Conservation (phyloP, 2,113 vertebrate genomes). For the Saccopteryx leptura region DNA sequence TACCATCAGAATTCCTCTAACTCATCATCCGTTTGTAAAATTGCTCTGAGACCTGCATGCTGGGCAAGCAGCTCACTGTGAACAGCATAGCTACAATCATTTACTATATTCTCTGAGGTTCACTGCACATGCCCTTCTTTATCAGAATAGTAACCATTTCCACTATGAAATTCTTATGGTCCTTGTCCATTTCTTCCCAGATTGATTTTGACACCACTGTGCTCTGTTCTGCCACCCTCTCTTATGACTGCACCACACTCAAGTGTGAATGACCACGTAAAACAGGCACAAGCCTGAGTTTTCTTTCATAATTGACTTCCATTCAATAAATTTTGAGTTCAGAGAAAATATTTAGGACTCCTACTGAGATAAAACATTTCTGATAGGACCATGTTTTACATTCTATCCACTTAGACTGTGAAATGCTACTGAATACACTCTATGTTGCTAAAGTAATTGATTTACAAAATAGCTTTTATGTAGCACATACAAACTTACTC, state of each 20-base stretch:
- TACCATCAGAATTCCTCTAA: not conserved
- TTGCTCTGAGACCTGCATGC: slow-evolving; percentile 42
- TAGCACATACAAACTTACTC: slow-evolving; percentile 79
- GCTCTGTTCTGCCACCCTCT: not conserved
- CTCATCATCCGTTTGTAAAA: slow-evolving; percentile 40
- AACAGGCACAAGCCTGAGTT: not conserved
- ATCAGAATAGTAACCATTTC: not conserved
- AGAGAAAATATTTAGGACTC: slow-evolving; percentile 51
- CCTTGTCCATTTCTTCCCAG: not conserved
- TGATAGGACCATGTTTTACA: slow-evolving; percentile 75
- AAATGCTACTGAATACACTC: slow-evolving; percentile 70
- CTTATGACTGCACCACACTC: not conserved
- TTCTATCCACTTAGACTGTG: slow-evolving; percentile 76
- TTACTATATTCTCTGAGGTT: not conserved
- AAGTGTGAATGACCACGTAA: not conserved
- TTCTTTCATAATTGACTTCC: slow-evolving; percentile 40
- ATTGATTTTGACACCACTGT: not conserved
- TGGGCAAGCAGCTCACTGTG: not conserved
- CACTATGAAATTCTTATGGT: not conserved
- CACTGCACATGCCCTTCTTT: not conserved
- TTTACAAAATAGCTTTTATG: slow-evolving; percentile 84
- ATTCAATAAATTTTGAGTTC: not conserved
- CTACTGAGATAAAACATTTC: slow-evolving; percentile 73
- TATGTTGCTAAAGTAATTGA: slow-evolving; percentile 75
- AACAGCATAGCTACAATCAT: not conserved